Evolutionary conservation across 2,113 vertebrate genomes (phyloP).

Genomic region (Procavia capensis): DNA sequence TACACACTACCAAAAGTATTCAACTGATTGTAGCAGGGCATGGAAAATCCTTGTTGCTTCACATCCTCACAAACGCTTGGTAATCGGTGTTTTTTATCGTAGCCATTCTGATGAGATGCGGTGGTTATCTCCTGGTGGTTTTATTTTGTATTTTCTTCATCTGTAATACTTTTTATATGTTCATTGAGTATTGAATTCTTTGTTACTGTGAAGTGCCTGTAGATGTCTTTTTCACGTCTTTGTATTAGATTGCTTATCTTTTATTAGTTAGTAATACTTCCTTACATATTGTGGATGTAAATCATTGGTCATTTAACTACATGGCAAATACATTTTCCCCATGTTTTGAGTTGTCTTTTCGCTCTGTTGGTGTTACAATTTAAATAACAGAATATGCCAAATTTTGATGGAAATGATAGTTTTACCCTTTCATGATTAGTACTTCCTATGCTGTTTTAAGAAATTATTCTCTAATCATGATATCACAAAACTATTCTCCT

Average conservation of each 20-base stretch:
- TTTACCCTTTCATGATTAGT: not conserved
- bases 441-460: not conserved
- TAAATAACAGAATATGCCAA: not conserved
- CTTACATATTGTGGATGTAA: not conserved
- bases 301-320: not conserved
- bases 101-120: not conserved
- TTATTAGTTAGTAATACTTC: not conserved
- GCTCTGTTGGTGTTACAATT: not conserved
- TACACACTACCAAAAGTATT: no score
- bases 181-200: not conserved
- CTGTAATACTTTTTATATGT: not conserved
- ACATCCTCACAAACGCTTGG: no score
- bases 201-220: not conserved
- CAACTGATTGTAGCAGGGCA: no score
- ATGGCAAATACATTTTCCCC: not conserved
- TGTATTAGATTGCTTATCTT: not conserved
- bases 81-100: no score
- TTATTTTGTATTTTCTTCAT: not conserved
- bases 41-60: no score
- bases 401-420: not conserved
- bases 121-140: not conserved
- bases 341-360: not conserved
- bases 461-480: not conserved
- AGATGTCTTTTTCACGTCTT: no score
- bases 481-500: not conserved